Evolutionary conservation across 2,797 vertebrate genomes (phyloP).

Genomic region (Coilia nasus): DNA sequence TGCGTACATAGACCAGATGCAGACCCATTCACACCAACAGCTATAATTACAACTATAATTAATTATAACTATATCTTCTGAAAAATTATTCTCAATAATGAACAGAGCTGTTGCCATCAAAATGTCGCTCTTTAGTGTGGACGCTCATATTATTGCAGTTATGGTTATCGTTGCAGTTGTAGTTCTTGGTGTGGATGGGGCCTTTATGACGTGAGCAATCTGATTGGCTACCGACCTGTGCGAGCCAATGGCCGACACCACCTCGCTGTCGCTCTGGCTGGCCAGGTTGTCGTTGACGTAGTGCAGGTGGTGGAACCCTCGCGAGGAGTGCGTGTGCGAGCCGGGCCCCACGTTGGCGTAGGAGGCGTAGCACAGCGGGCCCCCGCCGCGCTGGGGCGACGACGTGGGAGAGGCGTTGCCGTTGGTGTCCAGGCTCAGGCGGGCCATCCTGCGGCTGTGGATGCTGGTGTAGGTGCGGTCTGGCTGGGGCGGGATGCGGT

Average conservation of each 20-base stretch:
- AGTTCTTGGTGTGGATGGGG: too few relatives aligned
- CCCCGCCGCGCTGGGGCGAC: constrained; percentile 51
- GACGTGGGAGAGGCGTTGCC: constrained; percentile 50
- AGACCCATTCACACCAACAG: too few relatives aligned
- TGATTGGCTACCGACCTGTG: constrained; percentile 61
- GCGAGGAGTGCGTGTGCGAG: constrained; percentile 41
- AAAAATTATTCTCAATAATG: too few relatives aligned
- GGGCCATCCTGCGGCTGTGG: constrained; percentile 9
- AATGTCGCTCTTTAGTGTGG: too few relatives aligned
- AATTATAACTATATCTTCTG: too few relatives aligned
- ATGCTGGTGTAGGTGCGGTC: constrained; percentile 40
- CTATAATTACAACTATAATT: too few relatives aligned
- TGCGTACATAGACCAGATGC: too few relatives aligned
- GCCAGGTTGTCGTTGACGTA: constrained; percentile 53
- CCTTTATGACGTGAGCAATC: neutral
- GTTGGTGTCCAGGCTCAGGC: constrained; percentile 52
- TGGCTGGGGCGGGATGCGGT: constrained; percentile 56
- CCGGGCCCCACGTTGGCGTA: constrained; percentile 67
- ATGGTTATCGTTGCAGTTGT: too few relatives aligned
- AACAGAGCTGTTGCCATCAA: too few relatives aligned
- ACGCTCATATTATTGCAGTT: too few relatives aligned
- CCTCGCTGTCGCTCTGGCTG: constrained; percentile 74
- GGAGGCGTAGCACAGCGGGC: constrained; percentile 56
- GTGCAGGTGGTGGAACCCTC: constrained; percentile 52
- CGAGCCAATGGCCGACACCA: constrained; percentile 63